phyloP scores from a whole-genome alignment of 1,140 invertebrate species.

The Metopolophium dirhodum region DNA sequence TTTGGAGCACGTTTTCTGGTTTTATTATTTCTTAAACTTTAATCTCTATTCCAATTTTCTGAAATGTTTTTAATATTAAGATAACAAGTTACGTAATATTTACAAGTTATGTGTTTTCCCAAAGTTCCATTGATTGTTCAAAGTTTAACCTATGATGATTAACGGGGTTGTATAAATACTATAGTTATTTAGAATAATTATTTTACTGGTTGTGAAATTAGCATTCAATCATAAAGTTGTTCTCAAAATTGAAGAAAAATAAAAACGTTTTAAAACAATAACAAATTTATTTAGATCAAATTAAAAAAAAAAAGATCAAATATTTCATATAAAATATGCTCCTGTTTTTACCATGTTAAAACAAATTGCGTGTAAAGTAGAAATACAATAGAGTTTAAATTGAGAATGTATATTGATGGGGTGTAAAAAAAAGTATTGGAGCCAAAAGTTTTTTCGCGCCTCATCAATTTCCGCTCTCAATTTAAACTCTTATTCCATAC shows the following conservation, averaged over 20 bases:
- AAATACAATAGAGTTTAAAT: conserved; percentile 32
- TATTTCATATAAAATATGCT: neutral
- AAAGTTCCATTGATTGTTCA: neutral
- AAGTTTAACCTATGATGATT: neutral
- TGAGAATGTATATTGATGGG: conserved; percentile 17
- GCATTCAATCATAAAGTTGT: neutral
- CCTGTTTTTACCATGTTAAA: neutral
- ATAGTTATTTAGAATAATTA: neutral
- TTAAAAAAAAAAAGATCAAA: neutral
- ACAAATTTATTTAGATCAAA: neutral
- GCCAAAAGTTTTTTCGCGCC: conserved; percentile 50
- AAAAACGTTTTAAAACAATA: neutral
- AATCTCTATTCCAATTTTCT: neutral
- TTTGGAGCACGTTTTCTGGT: neutral
- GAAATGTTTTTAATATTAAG: neutral
- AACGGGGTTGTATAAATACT: neutral
- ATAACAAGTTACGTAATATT: neutral
- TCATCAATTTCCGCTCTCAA: conserved; percentile 45
- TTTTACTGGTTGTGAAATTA: neutral
- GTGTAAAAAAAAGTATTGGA: conserved; percentile 19
- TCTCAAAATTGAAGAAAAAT: neutral
- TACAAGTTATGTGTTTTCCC: too few species aligned
- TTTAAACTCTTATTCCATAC: conserved; percentile 30
- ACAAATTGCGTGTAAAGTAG: neutral
- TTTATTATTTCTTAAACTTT: neutral